phyloP scores from a whole-genome alignment of 2,113 vertebrate genomes.

The Pitta sordida region DNA sequence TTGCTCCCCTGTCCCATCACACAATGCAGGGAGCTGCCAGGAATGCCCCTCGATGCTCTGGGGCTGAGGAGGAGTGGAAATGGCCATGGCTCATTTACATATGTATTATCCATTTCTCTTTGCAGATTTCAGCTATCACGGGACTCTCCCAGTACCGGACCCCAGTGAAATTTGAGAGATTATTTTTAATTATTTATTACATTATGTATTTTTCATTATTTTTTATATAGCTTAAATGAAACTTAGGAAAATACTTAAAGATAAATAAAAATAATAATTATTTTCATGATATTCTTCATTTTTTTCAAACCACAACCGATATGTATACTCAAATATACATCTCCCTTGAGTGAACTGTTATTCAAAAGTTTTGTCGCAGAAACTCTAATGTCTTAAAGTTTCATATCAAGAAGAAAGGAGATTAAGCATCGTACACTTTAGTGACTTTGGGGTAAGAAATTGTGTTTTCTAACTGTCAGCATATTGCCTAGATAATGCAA shows the following conservation, averaged over 20 bases:
- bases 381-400: neutral
- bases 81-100: no score
- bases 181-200: no score
- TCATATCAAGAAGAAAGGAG: neutral
- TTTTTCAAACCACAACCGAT: neutral
- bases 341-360: neutral
- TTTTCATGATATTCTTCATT: neutral
- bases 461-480: neutral
- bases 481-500: neutral
- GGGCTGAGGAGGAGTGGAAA: no score
- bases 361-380: neutral
- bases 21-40: no score
- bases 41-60: no score
- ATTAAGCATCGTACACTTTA: neutral
- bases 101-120: no score
- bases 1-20: no score
- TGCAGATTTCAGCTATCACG: no score
- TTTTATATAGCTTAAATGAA: neutral
- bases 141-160: no score
- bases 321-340: neutral
- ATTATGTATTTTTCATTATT: slow-evolving; percentile 10
- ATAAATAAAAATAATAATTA: neutral
- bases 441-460: neutral
- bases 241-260: neutral
- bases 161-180: no score